Base-by-base conservation (phyloP, 2,888 invertebrate genomes). In the Ditylenchus weischeri region DNA sequence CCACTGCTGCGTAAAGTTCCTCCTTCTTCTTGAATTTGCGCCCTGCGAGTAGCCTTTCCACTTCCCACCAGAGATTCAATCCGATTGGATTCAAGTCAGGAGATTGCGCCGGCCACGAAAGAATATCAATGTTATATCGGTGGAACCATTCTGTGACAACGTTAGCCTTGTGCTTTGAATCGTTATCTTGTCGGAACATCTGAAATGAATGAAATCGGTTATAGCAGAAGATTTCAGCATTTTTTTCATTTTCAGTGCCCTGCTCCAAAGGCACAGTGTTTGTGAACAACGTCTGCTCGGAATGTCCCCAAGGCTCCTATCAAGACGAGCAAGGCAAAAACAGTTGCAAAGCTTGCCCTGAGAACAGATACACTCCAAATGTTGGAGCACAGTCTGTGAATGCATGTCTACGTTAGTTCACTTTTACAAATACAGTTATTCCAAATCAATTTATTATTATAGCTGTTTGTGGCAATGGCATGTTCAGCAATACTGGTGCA, bases 251-350 rank as follows among this genome's bases (percentile, higher is more conserved):
- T 88, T 76, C 80, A 91, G 91, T 94, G 71, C 91, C 95, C 83
- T 98, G 98, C 83, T 95, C 96, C 10, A 93, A 93, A 76, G 96
- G 96, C 79, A 93, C 94, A 0, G 93, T 89, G 81, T 90, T 90
- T 77, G 91, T 92, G 78, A 92, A 93, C 85, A 90, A 91, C 81
- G 88, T 89, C 83, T 95, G 95, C 82, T 86, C 90, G 62, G 88
- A 89, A 70, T 95, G 95, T 84, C 90, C 90, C 76, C 90, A 90
- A 84, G 92, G 92, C 72, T 91, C 89, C 68, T 95, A 92, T 84
- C 94, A 77, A 67, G 78, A 79, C 67, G 73, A 76, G 29, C 62
- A 69, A 8, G 82, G 82, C 6, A 92, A 57, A 76, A 92, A 92
- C 6, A 91, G 93, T 23, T 95, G 95, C 83, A 86, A 92, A 69